phyloP scores from a whole-genome alignment of 2,888 invertebrate genomes.

The Ichneumoninae sp. region DNA sequence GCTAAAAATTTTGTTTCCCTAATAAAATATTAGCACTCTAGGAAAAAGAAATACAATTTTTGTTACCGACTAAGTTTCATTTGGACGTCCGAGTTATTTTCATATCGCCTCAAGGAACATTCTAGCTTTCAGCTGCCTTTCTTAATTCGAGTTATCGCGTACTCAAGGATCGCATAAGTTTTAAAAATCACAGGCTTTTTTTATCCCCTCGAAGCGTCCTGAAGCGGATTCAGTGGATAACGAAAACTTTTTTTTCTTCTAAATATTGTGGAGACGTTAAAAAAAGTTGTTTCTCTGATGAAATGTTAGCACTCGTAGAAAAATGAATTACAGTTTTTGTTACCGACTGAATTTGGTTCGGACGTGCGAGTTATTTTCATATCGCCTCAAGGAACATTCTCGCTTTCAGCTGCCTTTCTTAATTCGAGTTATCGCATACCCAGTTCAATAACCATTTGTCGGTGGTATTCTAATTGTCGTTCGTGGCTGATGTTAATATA shows the following conservation, averaged over 20 bases:
- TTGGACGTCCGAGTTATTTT: too few species aligned
- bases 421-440: constrained; percentile 11
- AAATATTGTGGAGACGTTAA: too few species aligned
- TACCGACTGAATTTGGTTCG: background rate
- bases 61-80: background rate
- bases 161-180: background rate
- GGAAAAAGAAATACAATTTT: background rate
- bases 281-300: too few species aligned
- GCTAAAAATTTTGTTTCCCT: too few species aligned
- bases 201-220: background rate
- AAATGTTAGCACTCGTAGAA: too few species aligned
- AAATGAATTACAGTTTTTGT: too few species aligned
- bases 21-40: background rate
- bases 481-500: constrained; percentile 31
- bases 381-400: constrained; percentile 13
- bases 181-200: background rate
- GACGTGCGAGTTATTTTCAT: background rate
- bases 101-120: background rate
- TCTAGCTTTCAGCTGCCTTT: constrained; percentile 1
- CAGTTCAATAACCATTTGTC: constrained; percentile 59
- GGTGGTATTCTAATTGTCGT: constrained; percentile 49
- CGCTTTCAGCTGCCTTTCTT: background rate
- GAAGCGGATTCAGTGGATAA: background rate
- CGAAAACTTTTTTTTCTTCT: background rate
- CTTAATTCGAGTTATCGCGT: constrained; percentile 12